phyloP scores from a whole-genome alignment of 2,113 vertebrate species.

The Bagarius yarrelli region DNA sequence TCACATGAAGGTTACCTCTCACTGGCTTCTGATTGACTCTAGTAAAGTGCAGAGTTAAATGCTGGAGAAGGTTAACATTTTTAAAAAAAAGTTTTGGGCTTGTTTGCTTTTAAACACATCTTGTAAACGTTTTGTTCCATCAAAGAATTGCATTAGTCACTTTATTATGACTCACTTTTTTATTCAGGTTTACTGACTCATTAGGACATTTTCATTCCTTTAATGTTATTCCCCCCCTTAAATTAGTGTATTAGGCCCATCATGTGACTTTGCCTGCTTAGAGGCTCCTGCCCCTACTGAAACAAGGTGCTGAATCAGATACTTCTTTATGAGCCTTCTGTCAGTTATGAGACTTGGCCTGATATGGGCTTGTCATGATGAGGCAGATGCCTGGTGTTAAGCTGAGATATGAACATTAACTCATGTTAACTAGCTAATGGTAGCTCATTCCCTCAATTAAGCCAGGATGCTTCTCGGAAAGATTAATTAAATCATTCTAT shows the following conservation, averaged over 20 bases:
- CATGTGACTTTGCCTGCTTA: background rate
- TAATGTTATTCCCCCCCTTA: background rate
- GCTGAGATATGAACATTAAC: background rate
- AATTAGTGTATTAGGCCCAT: background rate
- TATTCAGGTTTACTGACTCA: background rate
- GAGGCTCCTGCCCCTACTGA: no score
- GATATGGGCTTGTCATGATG: background rate
- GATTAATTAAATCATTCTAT: background rate
- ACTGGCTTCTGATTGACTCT: background rate
- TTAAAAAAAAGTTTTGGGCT: no score
- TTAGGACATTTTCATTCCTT: background rate
- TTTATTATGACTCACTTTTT: background rate
- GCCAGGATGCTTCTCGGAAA: background rate
- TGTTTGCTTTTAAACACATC: background rate
- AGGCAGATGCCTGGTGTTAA: background rate
- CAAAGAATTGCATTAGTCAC: background rate
- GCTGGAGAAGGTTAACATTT: background rate
- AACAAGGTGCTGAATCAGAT: no score
- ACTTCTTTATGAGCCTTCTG: no score
- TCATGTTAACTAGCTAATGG: no score
- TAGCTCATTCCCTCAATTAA: no score
- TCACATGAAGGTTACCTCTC: slow-evolving; percentile 22
- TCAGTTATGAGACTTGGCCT: no score
- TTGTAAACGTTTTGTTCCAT: background rate
- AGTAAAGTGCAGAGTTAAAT: background rate